Base-by-base conservation (phyloP, 1,140 invertebrate genomes). In the Homarus americanus region DNA sequence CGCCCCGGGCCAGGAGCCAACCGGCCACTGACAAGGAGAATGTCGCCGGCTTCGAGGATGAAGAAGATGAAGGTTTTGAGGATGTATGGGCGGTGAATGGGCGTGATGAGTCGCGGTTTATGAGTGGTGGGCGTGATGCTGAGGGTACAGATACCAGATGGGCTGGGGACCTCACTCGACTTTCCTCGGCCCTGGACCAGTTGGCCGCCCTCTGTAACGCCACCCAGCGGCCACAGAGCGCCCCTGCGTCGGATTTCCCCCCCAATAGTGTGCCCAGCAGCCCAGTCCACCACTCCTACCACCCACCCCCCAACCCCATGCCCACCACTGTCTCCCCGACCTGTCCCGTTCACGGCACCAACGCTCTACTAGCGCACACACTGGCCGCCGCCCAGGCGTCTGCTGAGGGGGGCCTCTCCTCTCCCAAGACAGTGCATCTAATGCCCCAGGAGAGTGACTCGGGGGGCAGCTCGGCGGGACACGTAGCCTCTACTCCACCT, bases 11-110 rank as follows among this genome's bases (percentile, higher is more conserved):
- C 36, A 75, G 88, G 49, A 90, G 88, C 34, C 88, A 90, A 49
- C 88, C 88, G 4, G 72, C 80, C 69, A 83, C 88, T 9, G 88
- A 83, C 72, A 90, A 90, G 80, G 88, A 90, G 58, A 90, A 90
- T 32, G 66, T 83, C 0, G 36, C 49, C 5, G 72, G 80, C 24
- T 78, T 83, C 7, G 80, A 84, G 34, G 88, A 90, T 32, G 88
- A 90, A 10, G 88, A 90, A 78, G 88, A 90, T 73, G 88, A 90
- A 36, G 88, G 88, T 32, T 90, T 90, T 63, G 88, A 90, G 34
- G 88, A 90, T 41, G 88, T 90, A 32, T 90, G 88, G 87, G 88
- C 80, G 66, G 80, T 53, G 49, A 69, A 32, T 84, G 88, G 80
- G 49, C 66, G 88, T 32, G 80, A 90, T 9, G 88, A 90, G 24